A percentile compares a stretch with the other conserved stretches of the same genome.
Evolutionary conservation across 1,140 invertebrate genomes (phyloP).

Genomic region (Ostrea denselamellosa): DNA sequence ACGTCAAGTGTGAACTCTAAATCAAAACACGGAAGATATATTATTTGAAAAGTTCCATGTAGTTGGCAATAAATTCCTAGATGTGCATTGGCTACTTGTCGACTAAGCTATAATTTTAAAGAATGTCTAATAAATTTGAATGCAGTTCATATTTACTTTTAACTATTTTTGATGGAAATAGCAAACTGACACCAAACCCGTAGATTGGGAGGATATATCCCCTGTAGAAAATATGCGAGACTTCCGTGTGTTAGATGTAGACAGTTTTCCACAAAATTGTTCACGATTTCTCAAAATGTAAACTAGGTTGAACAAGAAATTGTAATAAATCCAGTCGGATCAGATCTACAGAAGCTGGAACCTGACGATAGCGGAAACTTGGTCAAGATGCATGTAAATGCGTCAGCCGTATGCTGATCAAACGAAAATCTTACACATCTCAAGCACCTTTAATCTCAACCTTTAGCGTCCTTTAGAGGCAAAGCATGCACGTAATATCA

Average conservation of each 20-base stretch:
- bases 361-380: conserved; percentile 6
- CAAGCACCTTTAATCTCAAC: conserved; percentile 10
- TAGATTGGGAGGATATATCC: not conserved
- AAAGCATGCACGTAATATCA: not conserved
- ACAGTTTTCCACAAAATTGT: too few species aligned
- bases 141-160: not conserved
- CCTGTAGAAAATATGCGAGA: not conserved
- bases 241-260: not conserved
- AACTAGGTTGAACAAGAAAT: too few species aligned
- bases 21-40: not conserved
- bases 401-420: conserved; percentile 18
- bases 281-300: too few species aligned
- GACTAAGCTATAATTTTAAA: not conserved
- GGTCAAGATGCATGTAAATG: conserved; percentile 35
- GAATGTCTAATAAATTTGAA: too few species aligned
- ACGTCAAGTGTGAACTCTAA: not conserved
- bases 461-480: not conserved
- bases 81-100: not conserved
- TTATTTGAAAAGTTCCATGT: not conserved
- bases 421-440: conserved; percentile 4
- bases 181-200: not conserved
- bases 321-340: not conserved
- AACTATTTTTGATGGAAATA: not conserved
- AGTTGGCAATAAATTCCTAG: not conserved
- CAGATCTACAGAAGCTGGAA: not conserved